Base-by-base conservation (phyloP, 2,113 vertebrate genomes). In the Diadophis punctatus region DNA sequence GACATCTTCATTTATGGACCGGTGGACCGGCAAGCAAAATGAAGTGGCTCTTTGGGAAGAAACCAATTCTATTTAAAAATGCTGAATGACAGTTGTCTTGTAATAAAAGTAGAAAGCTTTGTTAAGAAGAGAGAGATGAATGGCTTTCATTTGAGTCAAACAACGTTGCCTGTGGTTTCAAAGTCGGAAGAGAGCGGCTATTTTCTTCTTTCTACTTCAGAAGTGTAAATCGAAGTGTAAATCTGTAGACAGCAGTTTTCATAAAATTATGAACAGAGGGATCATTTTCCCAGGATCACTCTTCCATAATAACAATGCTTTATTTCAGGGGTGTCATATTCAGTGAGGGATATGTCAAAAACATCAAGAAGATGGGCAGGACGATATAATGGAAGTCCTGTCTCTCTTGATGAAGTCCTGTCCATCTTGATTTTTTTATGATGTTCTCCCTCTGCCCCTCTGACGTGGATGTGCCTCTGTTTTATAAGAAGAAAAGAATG, bases 41-140 rank as follows among this genome's bases (percentile, higher is more conserved):
- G 80, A 93, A 93, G 80, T 93, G 55, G 46, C 55, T 86, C 88
- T 93, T 93, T 86, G 80, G 74, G 88, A 90, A 63, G 88, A 86
- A 93, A 93, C 88, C 92, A 93, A 90, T 90, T 90, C 80, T 49
- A 63, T 84, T 93, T 90, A 93, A 93, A 89, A 93, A 90, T 86
- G 55, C 92, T 63, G 88, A 86, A 55, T 86, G 74, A 93, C 23
- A 30, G 39, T 86, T 93, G 88, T 84, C 46, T 43, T 68, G 80
- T 53, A 93, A 63, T 93, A 86, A 51, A 86, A 43, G 53, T 20
- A 93, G 88, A 43, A 86, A 52, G 88, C 46, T 52, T 63, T 86
- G 88, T 86, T 93, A 86, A 86, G 55, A 90, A 90, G 88, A 8
- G 80, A 34, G 80, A 90, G 80, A 93, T 86, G 55, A 90, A 93